These are phyloP conservation scores for Cerastis leucographa DNA, from an alignment of 2,888 invertebrate species.

Conservation along the genomic window DNA sequence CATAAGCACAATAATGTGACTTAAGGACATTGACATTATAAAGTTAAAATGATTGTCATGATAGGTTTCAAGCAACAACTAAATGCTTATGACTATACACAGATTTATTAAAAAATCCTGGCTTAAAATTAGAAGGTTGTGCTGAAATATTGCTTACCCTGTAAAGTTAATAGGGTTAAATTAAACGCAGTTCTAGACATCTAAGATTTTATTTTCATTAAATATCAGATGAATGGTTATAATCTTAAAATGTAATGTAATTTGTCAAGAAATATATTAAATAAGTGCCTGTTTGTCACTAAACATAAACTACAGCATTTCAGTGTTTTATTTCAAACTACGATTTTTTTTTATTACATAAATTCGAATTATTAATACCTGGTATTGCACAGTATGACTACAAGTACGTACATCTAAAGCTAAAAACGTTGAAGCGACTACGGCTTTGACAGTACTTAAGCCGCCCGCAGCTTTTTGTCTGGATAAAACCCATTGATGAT, in stretches of 20 bases:
- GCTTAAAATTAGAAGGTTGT: slow-evolving; percentile 21
- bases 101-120: neutral
- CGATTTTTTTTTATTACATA: slow-evolving; percentile 23
- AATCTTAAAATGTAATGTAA: slow-evolving; percentile 58
- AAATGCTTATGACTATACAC: neutral
- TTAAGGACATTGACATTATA: neutral
- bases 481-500: slow-evolving; percentile 5
- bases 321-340: slow-evolving; percentile 44
- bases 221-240: slow-evolving; percentile 57
- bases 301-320: slow-evolving; percentile 29
- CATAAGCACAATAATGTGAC: neutral
- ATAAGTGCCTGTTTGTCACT: slow-evolving; percentile 57
- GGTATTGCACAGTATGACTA: slow-evolving; percentile 61
- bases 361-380: slow-evolving; percentile 32
- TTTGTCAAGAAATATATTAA: slow-evolving; percentile 62
- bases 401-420: slow-evolving; percentile 19
- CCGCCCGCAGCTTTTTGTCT: slow-evolving; percentile 49
- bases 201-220: slow-evolving; percentile 62
- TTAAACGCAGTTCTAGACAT: slow-evolving; percentile 49
- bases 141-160: slow-evolving; percentile 12
- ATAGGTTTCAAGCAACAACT: neutral
- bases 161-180: slow-evolving; percentile 31
- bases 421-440: slow-evolving; percentile 22
- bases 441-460: slow-evolving; percentile 22
- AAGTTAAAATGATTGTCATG: slow-evolving; percentile 1